These are phyloP conservation scores for Carassius gibelio DNA, from an alignment of 2,113 vertebrate species.

Conservation along the genomic window DNA sequence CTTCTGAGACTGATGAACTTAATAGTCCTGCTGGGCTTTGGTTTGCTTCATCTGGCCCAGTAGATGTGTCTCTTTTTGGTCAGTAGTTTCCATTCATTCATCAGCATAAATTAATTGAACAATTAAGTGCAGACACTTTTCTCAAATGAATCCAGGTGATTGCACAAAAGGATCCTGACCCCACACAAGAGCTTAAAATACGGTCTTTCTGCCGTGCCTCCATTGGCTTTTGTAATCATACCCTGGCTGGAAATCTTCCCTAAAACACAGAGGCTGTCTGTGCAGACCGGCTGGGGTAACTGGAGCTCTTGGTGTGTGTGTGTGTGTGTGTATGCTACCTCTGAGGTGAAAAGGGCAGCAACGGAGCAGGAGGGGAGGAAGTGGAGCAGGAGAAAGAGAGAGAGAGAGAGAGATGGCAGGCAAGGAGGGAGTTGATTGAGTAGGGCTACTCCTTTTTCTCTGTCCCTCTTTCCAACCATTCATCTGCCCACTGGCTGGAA, in stretches of 20 bases:
- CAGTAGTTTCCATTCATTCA: background rate
- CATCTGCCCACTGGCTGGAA: constrained; percentile 28
- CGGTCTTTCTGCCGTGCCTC: background rate
- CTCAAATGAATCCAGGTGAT: background rate
- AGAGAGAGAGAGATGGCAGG: background rate
- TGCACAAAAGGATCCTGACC: background rate
- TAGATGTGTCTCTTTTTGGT: background rate
- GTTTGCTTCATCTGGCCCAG: background rate
- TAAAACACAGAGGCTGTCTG: constrained; percentile 36
- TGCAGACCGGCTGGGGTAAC: constrained; percentile 49
- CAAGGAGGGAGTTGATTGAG: constrained; percentile 7
- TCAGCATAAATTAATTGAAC: background rate
- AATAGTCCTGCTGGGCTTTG: background rate
- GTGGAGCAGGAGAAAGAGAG: background rate
- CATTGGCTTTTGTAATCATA: constrained; percentile 28
- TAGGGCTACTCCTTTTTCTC: constrained; percentile 32
- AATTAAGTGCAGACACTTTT: background rate
- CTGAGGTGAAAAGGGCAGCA: constrained; percentile 34
- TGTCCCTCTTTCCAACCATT: constrained; percentile 38
- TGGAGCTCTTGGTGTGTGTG: background rate
- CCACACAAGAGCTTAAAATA: constrained; percentile 22
- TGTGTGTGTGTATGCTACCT: constrained; percentile 10
- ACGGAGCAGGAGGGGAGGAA: background rate
- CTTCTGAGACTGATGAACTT: constrained; percentile 8
- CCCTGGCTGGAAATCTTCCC: constrained; percentile 22